Conservation (phyloP, 2,888 invertebrate species). For the Julus scanicus region DNA sequence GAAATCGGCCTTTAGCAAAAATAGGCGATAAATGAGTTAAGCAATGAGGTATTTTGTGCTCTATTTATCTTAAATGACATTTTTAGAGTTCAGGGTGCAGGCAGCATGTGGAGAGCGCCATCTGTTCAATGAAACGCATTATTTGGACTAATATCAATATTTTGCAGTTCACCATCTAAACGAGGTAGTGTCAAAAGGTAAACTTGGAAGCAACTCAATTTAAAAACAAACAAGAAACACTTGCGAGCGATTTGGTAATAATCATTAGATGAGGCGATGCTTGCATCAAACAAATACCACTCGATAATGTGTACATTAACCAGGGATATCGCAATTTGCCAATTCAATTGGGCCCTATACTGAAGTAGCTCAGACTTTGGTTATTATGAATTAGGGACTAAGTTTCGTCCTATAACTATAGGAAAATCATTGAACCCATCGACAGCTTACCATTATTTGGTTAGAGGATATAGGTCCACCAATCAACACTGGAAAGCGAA, state of each 20-base stretch:
- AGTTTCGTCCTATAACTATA: too few relatives aligned
- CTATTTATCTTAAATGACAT: neutral
- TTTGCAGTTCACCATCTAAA: neutral
- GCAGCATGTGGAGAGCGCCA: neutral
- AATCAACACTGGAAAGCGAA: too few relatives aligned
- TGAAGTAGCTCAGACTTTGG: too few relatives aligned
- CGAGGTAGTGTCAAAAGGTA: neutral
- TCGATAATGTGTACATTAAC: neutral
- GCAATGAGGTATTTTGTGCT: neutral
- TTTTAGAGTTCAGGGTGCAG: neutral
- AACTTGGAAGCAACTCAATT: neutral
- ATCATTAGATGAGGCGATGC: neutral
- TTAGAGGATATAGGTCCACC: too few relatives aligned
- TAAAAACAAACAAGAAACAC: conserved; percentile 25
- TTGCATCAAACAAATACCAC: neutral
- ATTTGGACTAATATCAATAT: neutral
- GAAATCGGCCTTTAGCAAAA: neutral
- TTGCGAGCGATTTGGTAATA: neutral
- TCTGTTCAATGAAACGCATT: conserved; percentile 8
- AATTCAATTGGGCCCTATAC: neutral
- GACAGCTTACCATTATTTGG: too few relatives aligned
- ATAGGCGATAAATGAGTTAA: neutral
- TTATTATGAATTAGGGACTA: too few relatives aligned
- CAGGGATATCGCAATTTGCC: neutral
- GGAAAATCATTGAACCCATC: too few relatives aligned